phyloP scores from a whole-genome alignment of 2,113 vertebrate genomes.

The Tragelaphus scriptus region DNA sequence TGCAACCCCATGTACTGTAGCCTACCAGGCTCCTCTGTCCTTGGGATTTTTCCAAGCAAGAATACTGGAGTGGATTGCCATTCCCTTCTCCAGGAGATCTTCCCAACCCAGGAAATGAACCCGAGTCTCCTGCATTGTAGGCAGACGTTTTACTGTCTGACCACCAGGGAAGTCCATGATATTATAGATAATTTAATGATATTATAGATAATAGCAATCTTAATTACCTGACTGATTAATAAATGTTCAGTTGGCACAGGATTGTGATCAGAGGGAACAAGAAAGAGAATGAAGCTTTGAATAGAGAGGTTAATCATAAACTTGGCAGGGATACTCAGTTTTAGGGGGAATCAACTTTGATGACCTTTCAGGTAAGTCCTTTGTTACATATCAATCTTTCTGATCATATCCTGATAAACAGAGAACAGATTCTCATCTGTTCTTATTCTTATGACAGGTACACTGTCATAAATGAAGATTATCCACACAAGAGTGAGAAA shows the following conservation, averaged over 20 bases:
- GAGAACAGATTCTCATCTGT: neutral
- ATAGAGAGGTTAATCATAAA: neutral
- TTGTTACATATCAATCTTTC: neutral
- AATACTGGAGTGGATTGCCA: neutral
- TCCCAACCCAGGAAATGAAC: neutral
- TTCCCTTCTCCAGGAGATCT: neutral
- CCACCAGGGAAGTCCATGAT: neutral
- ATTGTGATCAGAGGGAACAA: neutral
- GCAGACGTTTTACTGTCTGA: neutral
- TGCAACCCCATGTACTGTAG: neutral
- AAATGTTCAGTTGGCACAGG: neutral
- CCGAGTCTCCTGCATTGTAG: accelerated
- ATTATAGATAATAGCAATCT: neutral
- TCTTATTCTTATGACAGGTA: no score
- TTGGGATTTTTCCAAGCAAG: neutral
- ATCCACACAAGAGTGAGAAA: neutral
- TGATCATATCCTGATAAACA: neutral
- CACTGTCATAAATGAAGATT: neutral
- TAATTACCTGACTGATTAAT: neutral
- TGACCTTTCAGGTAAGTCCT: neutral
- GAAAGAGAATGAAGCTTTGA: neutral
- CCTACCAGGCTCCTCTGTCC: neutral
- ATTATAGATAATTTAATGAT: neutral
- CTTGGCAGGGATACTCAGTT: neutral
- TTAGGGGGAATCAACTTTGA: neutral